Percentiles rank a stretch among this genome's conserved stretches.
Conservation (phyloP, 2,888 invertebrate genomes). For the Heliconius cydno region DNA sequence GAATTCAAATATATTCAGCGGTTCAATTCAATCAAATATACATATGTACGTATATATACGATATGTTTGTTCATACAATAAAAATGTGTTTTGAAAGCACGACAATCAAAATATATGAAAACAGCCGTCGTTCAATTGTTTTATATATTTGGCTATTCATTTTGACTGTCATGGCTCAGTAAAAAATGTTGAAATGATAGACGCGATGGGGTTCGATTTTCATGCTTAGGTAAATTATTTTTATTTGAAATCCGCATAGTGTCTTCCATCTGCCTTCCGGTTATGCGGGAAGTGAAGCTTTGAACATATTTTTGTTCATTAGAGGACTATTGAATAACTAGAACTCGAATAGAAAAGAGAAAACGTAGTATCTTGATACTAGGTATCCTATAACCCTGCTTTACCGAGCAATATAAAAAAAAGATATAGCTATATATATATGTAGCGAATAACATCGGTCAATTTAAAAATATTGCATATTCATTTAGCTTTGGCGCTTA, state of each 20-base stretch:
- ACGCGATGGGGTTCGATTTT: neutral
- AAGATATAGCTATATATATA: neutral
- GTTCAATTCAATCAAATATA: constrained; percentile 26
- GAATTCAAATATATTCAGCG: constrained; percentile 7
- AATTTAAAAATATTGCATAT: neutral
- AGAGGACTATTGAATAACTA: neutral
- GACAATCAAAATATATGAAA: constrained; percentile 25
- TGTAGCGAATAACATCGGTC: neutral
- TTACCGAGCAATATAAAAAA: neutral
- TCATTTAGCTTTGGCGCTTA: neutral
- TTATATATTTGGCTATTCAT: neutral
- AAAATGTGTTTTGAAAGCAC: constrained; percentile 15
- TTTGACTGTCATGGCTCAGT: neutral
- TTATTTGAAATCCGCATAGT: neutral
- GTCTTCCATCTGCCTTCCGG: too few species aligned
- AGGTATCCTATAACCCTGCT: neutral
- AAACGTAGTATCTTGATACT: neutral
- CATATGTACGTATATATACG: neutral
- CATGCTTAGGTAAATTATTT: neutral
- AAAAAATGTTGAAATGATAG: neutral
- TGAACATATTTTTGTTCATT: neutral
- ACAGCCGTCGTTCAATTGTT: neutral
- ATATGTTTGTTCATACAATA: neutral
- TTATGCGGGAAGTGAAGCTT: too few species aligned
- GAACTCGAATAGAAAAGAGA: neutral